These are phyloP conservation scores for human DNA, from an alignment of 2,113 vertebrate genomes.

Conservation along the genomic window GRCh38 chr3:188759001-188759500, in stretches of 20 bases:
- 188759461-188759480: neutral
- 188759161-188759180: neutral
- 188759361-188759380: neutral
- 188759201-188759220: slow-evolving; percentile 12
- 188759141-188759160: neutral
- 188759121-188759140: neutral
- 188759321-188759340: neutral
- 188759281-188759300: neutral
- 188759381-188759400: neutral
- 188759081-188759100: neutral
- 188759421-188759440: neutral
- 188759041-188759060: neutral
- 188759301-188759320: neutral
- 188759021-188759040: neutral
- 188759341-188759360: neutral
- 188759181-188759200: neutral
- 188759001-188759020: neutral
- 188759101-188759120: neutral
- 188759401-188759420: neutral
- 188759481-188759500: neutral
- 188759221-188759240: neutral
- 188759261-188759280: neutral
- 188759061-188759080: neutral
- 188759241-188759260: neutral
- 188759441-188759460: neutral